These are phyloP conservation scores for Megalonaias nervosa DNA, from an alignment of 1,140 invertebrate species.

Conservation along the genomic window DNA sequence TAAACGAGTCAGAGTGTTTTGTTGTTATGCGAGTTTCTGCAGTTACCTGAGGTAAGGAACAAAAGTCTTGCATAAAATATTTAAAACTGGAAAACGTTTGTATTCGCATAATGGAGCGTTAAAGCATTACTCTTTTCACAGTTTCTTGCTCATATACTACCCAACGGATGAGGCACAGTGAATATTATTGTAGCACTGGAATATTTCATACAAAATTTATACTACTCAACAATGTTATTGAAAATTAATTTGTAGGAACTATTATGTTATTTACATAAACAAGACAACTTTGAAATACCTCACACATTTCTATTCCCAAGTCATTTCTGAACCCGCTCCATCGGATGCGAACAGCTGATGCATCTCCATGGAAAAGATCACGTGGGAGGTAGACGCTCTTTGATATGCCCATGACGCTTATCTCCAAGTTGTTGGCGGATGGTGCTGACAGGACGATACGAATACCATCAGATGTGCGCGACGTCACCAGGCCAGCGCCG, in stretches of 20 bases:
- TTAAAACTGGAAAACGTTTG: too few relatives aligned
- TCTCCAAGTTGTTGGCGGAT: background rate
- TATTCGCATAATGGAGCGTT: too few relatives aligned
- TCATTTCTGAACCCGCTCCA: slow-evolving; percentile 20
- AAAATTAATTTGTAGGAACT: background rate
- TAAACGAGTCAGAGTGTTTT: too few relatives aligned
- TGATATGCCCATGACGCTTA: slow-evolving; percentile 2
- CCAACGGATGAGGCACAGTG: background rate
- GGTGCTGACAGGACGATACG: background rate
- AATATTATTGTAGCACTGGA: background rate
- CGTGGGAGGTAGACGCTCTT: slow-evolving; percentile 3
- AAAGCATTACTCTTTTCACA: background rate
- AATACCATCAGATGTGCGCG: slow-evolving; percentile 9
- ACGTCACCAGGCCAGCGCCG: slow-evolving; percentile 6
- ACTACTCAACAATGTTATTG: background rate
- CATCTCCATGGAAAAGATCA: slow-evolving; percentile 15
- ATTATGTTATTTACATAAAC: background rate
- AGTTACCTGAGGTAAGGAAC: too few relatives aligned
- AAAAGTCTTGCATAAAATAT: too few relatives aligned
- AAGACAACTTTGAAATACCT: slow-evolving; percentile 6
- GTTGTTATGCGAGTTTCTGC: too few relatives aligned
- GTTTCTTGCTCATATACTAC: background rate
- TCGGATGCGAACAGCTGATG: slow-evolving; percentile 9
- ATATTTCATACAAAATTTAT: background rate
- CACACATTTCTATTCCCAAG: slow-evolving; percentile 18